Base-by-base conservation (phyloP, 1,140 invertebrate genomes). In the Nixonia krombeini region DNA sequence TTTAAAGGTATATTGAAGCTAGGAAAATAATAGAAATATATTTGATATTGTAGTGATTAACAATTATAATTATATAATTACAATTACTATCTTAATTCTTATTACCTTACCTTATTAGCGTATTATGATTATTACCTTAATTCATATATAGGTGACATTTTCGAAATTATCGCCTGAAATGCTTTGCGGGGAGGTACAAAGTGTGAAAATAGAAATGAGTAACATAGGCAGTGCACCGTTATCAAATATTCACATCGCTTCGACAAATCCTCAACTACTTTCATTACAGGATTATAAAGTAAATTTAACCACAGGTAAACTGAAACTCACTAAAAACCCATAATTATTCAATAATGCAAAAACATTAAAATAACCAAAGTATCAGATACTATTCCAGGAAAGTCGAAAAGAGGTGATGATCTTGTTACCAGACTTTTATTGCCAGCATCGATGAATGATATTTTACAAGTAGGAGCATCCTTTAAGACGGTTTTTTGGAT, bases 181-280 rank as follows among this genome's bases (percentile, higher is more conserved):
- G 73, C 80, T 94, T 31, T 91, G 90, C 72, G 91, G 92, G 4
- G 92, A 94, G 81, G 85, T 94, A 25, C 88, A 90, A 70, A 87
- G 82, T 21, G 79, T 93, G 3, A 87, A 88, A 33, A 85, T 94
- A 1, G 88, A 90, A 46, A 86, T 94, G 18, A 87, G 86, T 33
- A 95, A 94, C 73, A 85, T 87, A 21, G 92, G 93, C 7, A 88
- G 88, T 13, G 87, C 89, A 8, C 83, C 89, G 1, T 79, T 94
- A 65, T 87, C 86, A 40, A 89, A 89, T 69, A 82, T 94, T 15
- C 84, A 90, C 51, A 77, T 94, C 16, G 90, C 89, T 2, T 90
- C 90, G 0, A 89, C 89, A 1, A 88, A 89, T 70, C 91, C 92
- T 0, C 88, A 91, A 65, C 86, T 92, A 41, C 87, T 93, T 73